Conservation (phyloP, 2,888 invertebrate species). For the Aphidoletes aphidimyza region DNA sequence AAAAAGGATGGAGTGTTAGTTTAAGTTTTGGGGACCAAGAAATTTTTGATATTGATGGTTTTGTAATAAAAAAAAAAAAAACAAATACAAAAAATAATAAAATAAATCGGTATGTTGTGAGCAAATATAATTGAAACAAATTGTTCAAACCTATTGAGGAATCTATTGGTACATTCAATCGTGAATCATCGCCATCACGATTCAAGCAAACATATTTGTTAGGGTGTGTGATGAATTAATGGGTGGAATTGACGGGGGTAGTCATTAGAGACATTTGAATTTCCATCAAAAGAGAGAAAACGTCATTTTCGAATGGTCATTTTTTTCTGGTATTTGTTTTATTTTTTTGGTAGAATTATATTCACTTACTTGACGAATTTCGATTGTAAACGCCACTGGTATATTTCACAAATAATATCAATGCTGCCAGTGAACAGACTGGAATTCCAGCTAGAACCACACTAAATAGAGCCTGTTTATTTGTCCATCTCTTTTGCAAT, state of each 20-base stretch:
- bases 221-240: neutral
- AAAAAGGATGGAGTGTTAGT: no score
- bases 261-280: no score
- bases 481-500: conserved; percentile 4
- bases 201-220: neutral
- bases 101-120: neutral
- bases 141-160: conserved; percentile 66
- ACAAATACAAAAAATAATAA: no score
- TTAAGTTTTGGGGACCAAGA: no score
- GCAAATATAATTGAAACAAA: neutral
- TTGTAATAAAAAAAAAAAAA: no score
- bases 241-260: no score
- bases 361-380: neutral
- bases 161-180: conserved; percentile 66
- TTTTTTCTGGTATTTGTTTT: no score
- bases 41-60: no score
- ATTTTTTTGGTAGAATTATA: no score
- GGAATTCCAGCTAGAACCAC: neutral
- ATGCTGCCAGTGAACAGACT: neutral
- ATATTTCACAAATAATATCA: neutral
- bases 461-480: neutral
- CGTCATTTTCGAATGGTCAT: neutral
- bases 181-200: conserved; percentile 65
- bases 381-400: neutral
- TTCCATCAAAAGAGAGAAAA: neutral